A percentile compares a stretch with the other conserved stretches of the same genome.
Evolutionary conservation across 2,888 invertebrate species (phyloP).

Genomic region (Dryobotodes eremita): DNA sequence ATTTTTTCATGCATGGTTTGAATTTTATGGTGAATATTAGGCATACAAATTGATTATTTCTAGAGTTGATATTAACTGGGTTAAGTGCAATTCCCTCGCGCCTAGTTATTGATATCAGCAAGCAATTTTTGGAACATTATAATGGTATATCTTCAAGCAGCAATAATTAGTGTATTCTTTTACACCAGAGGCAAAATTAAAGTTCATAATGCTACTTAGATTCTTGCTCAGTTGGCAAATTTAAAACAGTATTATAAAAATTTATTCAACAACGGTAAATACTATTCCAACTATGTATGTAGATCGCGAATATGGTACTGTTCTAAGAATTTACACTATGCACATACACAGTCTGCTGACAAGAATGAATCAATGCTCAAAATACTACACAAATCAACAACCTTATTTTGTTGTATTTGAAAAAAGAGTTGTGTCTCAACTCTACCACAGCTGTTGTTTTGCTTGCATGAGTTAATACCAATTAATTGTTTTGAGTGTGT

Average conservation of each 20-base stretch:
- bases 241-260: not conserved
- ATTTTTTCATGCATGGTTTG: not conserved
- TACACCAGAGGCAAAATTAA: not conserved
- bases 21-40: conserved; percentile 10
- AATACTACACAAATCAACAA: conserved; percentile 13
- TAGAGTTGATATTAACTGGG: not conserved
- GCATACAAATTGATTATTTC: conserved; percentile 1
- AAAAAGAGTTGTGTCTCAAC: conserved; percentile 30
- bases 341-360: too few species aligned
- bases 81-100: not conserved
- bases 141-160: too few species aligned
- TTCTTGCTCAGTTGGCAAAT: not conserved
- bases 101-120: not conserved
- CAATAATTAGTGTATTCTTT: not conserved
- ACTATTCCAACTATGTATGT: not conserved
- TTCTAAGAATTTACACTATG: not conserved
- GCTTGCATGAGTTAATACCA: conserved; percentile 50
- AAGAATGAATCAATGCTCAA: not conserved
- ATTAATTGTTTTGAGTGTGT: conserved; percentile 45
- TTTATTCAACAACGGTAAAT: not conserved
- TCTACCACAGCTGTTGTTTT: conserved; percentile 52
- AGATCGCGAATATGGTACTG: not conserved
- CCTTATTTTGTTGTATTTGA: conserved; percentile 24
- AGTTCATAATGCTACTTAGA: not conserved
- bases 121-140: not conserved